These are phyloP conservation scores for Macrotis lagotis DNA, from an alignment of 2,113 vertebrate genomes.

Conservation along the genomic window DNA sequence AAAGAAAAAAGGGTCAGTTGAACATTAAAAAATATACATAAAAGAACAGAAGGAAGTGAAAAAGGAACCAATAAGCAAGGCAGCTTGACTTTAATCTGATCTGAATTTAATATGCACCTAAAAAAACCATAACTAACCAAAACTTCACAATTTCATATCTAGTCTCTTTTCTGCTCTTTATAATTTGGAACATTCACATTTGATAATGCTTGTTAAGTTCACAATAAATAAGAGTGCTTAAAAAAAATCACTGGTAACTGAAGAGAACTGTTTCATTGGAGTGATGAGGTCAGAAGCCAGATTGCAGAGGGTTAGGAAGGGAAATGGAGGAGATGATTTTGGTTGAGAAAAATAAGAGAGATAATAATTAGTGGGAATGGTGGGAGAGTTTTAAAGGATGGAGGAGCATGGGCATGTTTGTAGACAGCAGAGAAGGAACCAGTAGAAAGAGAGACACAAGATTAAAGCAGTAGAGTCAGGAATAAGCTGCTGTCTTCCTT, in stretches of 20 bases:
- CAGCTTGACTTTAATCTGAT: neutral
- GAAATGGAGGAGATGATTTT: neutral
- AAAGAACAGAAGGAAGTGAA: neutral
- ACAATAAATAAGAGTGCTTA: neutral
- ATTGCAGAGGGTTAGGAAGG: neutral
- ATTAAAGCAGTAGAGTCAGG: neutral
- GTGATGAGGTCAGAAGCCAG: neutral
- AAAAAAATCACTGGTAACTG: neutral
- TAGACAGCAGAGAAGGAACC: neutral
- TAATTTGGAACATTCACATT: neutral
- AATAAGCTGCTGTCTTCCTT: neutral
- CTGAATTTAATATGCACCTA: neutral
- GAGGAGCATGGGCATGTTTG: neutral
- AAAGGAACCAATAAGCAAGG: neutral
- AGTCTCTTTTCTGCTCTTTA: neutral
- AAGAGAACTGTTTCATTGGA: neutral
- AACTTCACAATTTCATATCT: neutral
- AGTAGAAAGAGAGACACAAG: neutral
- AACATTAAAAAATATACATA: neutral
- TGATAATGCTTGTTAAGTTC: neutral
- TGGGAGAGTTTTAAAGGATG: neutral
- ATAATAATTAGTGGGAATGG: neutral
- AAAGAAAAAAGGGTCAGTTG: neutral
- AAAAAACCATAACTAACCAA: neutral
- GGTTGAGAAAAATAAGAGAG: neutral